Percentiles rank a stretch among this genome's conserved stretches.
Evolutionary conservation across 2,113 vertebrate species (phyloP).

Genomic region (Condylura cristata): DNA sequence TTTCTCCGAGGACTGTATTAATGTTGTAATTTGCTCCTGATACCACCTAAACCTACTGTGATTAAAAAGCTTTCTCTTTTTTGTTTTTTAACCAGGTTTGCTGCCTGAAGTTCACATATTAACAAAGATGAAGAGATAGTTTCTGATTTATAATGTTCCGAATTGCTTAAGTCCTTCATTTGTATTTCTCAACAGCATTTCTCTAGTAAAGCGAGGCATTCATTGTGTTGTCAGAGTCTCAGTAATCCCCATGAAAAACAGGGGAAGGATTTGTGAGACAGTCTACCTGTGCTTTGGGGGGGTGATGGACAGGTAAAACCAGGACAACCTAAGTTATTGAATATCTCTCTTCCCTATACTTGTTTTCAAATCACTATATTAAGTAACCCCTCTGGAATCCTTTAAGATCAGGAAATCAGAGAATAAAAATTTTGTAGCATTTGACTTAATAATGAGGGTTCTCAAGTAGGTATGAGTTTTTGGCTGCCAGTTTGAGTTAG

Average conservation of each 20-base stretch:
- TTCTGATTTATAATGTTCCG: conserved; percentile 40
- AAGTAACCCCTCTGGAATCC: neutral
- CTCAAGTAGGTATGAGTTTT: neutral
- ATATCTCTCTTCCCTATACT: conserved; percentile 1
- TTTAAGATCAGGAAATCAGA: conserved; percentile 47
- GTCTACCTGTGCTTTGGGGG: neutral
- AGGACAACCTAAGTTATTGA: conserved; percentile 40
- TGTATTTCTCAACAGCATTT: conserved; percentile 34
- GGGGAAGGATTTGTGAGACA: neutral
- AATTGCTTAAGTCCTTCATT: conserved; percentile 4
- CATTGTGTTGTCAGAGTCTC: conserved; percentile 23
- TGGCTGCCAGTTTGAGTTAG: neutral
- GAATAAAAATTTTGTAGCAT: conserved; percentile 17
- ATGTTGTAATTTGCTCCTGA: conserved; percentile 66
- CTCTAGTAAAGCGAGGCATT: neutral
- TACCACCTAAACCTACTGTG: conserved; percentile 51
- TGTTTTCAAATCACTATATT: neutral
- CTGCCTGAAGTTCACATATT: conserved; percentile 18
- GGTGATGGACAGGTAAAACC: conserved; percentile 61
- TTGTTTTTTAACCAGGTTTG: conserved; percentile 10
- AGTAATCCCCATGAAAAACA: conserved; percentile 37
- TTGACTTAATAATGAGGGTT: conserved; percentile 22
- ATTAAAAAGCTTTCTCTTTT: conserved; percentile 57
- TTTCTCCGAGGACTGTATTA: conserved; percentile 45
- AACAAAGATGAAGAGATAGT: conserved; percentile 55